A percentile compares a stretch with the other conserved stretches of the same genome.
These are phyloP conservation scores for Scaptomyza polygonia DNA, from an alignment of 2,888 invertebrate genomes.

Conservation along the genomic window DNA sequence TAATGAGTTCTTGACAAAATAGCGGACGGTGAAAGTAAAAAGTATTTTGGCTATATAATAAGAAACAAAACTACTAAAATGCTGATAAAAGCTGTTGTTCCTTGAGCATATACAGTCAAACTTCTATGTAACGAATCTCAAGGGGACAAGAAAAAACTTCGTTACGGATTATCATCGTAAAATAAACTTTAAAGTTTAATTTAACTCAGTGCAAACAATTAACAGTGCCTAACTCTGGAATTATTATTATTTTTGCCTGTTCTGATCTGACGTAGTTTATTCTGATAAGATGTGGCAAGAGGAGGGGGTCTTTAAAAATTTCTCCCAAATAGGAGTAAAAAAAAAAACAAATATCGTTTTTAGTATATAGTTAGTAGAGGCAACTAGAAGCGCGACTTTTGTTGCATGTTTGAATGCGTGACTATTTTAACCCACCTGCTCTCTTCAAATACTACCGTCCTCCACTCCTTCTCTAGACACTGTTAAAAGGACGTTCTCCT, in stretches of 20 bases:
- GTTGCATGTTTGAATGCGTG: constrained; percentile 77
- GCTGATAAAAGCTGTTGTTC: too few species aligned
- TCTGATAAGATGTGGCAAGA: neutral
- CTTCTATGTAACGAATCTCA: too few species aligned
- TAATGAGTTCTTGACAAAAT: too few species aligned
- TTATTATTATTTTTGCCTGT: neutral
- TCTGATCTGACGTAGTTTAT: constrained; percentile 42
- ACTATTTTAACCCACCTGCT: constrained; percentile 72
- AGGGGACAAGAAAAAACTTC: too few species aligned
- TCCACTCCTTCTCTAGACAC: neutral
- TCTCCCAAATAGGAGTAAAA: constrained; percentile 49
- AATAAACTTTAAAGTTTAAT: too few species aligned
- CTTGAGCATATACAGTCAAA: too few species aligned
- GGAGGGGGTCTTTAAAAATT: constrained; percentile 24
- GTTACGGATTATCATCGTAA: too few species aligned
- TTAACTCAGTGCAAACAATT: too few species aligned
- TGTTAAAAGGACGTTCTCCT: constrained; percentile 56
- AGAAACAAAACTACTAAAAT: too few species aligned
- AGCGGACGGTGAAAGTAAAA: too few species aligned
- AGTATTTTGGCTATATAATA: too few species aligned
- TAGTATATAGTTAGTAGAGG: constrained; percentile 22
- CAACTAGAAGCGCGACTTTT: constrained; percentile 41
- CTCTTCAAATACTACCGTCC: constrained; percentile 19
- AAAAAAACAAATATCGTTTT: constrained; percentile 59
- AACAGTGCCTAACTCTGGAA: neutral